Percentiles rank a stretch among this genome's conserved stretches.
These are phyloP conservation scores for Tricholauxania praeusta DNA, from an alignment of 2,888 invertebrate species.

Conservation along the genomic window DNA sequence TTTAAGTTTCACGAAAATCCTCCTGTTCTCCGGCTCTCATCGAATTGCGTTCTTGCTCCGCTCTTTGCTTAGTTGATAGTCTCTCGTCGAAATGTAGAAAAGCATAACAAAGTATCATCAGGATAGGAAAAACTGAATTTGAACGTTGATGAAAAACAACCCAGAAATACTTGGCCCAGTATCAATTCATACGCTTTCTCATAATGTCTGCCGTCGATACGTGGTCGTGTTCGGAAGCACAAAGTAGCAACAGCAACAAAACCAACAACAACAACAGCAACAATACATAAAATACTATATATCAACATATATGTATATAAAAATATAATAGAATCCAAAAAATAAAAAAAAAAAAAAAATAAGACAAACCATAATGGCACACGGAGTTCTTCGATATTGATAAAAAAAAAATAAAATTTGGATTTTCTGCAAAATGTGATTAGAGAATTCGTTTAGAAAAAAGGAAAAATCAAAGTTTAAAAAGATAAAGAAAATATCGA, in stretches of 20 bases:
- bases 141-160: conserved; percentile 50
- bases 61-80: background rate
- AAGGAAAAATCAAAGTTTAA: background rate
- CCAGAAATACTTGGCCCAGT: conserved; percentile 64
- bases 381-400: background rate
- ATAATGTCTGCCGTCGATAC: conserved; percentile 63
- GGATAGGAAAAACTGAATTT: conserved; percentile 32
- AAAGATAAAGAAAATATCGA: conserved; percentile 9
- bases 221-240: conserved; percentile 48
- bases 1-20: background rate
- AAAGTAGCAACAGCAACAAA: conserved; percentile 45
- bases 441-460: background rate
- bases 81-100: background rate
- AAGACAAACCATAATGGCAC: background rate
- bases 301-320: conserved; percentile 2
- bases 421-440: conserved; percentile 13
- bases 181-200: conserved; percentile 67
- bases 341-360: background rate
- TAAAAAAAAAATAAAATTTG: conserved; percentile 11
- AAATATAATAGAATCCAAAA: background rate
- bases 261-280: conserved; percentile 22
- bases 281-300: conserved; percentile 16
- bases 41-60: background rate
- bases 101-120: conserved; percentile 7
- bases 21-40: background rate